Evolutionary conservation across 2,888 invertebrate species (phyloP), one percentile per base, ranked within the genome.

Genomic region (Callyntrura guangdongensis): DNA sequence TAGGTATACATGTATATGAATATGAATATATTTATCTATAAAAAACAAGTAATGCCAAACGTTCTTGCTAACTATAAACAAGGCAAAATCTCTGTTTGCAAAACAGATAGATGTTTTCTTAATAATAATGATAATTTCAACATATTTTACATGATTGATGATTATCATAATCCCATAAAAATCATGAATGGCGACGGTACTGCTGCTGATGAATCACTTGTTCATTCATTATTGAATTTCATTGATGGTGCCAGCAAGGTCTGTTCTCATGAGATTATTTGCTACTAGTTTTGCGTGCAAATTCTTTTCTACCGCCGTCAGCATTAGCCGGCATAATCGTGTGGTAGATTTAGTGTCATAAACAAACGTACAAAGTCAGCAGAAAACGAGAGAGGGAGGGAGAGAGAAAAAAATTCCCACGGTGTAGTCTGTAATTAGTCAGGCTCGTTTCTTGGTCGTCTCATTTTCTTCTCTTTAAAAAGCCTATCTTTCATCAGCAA

Each of bases 351-450:
- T 20, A 22, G 61, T 8, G 61, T 9, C 12, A 14, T 9, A 53
- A 12, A 53, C 14, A 14, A n/a, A n/a, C n/a, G n/a, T n/a, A 64
- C 20, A 20, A 67, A 64, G 67, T 25, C 67, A 25, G 27, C n/a
- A 22, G 22, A n/a, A n/a, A n/a, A 27, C 9, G 25, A 83, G 67
- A 83, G 64, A 77, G 36, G 36, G 36, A 36, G 36, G 6, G 36
- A 36, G 36, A 36, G 36, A 36, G n/a, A n/a, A n/a, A n/a, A 77
- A 53, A 83, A 83, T 83, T 83, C 83, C 83, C 83, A 83, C 83
- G 83, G 83, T 61, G 36, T 67, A 27, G 67, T 14, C 67, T 67
- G 67, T 36, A 64, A 36, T 36, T 36, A 36, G 36, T 36, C 36
- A 36, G 36, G 36, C 36, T 36, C 36, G 2, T 36, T 36, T 6